phyloP scores from a whole-genome alignment of 1,140 invertebrate genomes.

The Pomacea maculata region DNA sequence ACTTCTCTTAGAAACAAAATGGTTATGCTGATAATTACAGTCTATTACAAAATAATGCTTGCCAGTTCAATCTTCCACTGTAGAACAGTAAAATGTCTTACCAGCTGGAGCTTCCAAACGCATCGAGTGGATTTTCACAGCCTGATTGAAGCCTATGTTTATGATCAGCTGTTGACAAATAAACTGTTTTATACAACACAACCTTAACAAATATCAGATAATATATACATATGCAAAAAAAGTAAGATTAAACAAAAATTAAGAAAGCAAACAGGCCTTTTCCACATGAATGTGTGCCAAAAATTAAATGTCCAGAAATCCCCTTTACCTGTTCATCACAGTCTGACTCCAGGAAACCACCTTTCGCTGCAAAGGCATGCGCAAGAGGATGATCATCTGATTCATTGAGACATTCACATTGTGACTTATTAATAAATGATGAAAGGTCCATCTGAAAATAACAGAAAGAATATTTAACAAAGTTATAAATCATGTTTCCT shows the following conservation, averaged over 20 bases:
- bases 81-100: slow-evolving; percentile 29
- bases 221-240: background rate
- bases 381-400: slow-evolving; percentile 88
- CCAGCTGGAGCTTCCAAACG: slow-evolving; percentile 85
- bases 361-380: slow-evolving; percentile 75
- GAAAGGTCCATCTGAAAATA: slow-evolving; percentile 85
- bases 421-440: slow-evolving; percentile 84
- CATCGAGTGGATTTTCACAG: slow-evolving; percentile 97
- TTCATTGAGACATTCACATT: slow-evolving; percentile 97
- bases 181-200: background rate
- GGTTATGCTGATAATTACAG: no score
- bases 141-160: slow-evolving; percentile 90
- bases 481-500: no score
- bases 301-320: background rate
- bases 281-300: background rate
- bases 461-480: background rate
- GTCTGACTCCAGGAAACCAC: slow-evolving; percentile 71
- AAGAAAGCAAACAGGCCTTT: background rate
- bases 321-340: slow-evolving; percentile 64
- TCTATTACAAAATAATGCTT: no score
- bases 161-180: slow-evolving; percentile 78
- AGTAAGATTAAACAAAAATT: background rate
- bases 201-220: background rate
- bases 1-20: no score
- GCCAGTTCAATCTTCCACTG: no score